phyloP scores from a whole-genome alignment of 2,888 invertebrate genomes.

The Macrophya alboannulata region DNA sequence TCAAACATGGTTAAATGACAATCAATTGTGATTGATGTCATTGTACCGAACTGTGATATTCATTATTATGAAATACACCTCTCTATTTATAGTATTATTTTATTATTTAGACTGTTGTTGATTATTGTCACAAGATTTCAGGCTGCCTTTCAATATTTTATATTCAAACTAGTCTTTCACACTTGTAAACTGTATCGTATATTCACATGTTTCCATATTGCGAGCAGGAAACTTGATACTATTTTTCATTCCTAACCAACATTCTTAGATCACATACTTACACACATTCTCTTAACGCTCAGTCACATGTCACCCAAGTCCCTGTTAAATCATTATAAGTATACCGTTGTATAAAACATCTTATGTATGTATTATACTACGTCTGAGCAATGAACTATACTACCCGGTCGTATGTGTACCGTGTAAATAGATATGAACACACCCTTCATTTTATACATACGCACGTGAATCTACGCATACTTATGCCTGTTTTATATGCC shows the following conservation, averaged over 20 bases:
- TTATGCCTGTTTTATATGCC: background rate
- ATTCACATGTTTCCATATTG: slow-evolving; percentile 45
- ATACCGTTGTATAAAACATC: slow-evolving; percentile 23
- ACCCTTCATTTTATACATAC: slow-evolving; percentile 25
- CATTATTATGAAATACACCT: slow-evolving; percentile 2
- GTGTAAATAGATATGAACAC: slow-evolving; percentile 51
- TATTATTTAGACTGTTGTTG: background rate
- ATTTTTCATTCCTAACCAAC: slow-evolving; percentile 44
- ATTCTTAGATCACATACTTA: slow-evolving; percentile 43
- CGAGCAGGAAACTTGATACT: slow-evolving; percentile 46
- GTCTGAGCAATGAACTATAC: slow-evolving; percentile 12
- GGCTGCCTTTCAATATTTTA: background rate
- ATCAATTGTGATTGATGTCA: slow-evolving; percentile 39
- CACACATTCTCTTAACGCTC: background rate
- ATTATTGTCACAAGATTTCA: background rate
- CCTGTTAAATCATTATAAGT: slow-evolving; percentile 35
- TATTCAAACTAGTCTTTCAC: background rate
- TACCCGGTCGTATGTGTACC: slow-evolving; percentile 3
- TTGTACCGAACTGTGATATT: slow-evolving; percentile 30
- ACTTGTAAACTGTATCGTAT: background rate
- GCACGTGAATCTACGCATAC: slow-evolving; percentile 14
- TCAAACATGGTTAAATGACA: slow-evolving; percentile 45
- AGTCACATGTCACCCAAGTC: slow-evolving; percentile 44
- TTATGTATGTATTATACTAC: background rate
- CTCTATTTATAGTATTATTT: background rate